A percentile compares a stretch with the other conserved stretches of the same genome.
These are phyloP conservation scores for Zaprionus taronus DNA, from an alignment of 1,140 invertebrate species.

Conservation along the genomic window DNA sequence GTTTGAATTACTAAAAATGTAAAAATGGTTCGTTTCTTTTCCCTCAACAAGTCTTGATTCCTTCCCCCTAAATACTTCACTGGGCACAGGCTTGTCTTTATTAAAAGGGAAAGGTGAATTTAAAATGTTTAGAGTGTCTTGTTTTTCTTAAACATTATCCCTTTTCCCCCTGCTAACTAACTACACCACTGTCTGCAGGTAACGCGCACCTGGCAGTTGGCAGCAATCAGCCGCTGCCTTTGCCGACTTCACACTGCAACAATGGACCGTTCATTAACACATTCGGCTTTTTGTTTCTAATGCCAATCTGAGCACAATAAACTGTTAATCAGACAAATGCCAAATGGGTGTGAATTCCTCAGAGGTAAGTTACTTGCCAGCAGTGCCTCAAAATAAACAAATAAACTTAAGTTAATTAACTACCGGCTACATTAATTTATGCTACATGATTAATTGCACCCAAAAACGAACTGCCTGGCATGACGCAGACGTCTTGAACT, in stretches of 20 bases:
- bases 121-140: too few relatives aligned
- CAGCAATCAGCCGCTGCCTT: neutral
- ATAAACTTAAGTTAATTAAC: conserved; percentile 82
- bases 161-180: neutral
- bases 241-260: conserved; percentile 34
- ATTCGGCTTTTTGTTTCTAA: conserved; percentile 37
- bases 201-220: conserved; percentile 20
- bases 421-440: conserved; percentile 79
- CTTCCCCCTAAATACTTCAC: too few relatives aligned
- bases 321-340: conserved; percentile 31
- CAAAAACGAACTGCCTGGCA: conserved; percentile 51
- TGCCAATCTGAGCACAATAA: conserved; percentile 33
- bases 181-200: neutral
- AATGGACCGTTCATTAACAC: conserved; percentile 68
- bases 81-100: too few relatives aligned
- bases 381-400: conserved; percentile 55
- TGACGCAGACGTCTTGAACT: conserved; percentile 30
- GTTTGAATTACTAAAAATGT: neutral
- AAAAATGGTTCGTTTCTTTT: too few relatives aligned
- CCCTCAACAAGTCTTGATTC: too few relatives aligned
- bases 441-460: conserved; percentile 75
- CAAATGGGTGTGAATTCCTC: conserved; percentile 2
- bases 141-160: too few relatives aligned
- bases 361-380: conserved; percentile 1
- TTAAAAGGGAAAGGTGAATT: too few relatives aligned